Evolutionary conservation across 2,888 invertebrate genomes (phyloP).

Genomic region (Mayetiola destructor): DNA sequence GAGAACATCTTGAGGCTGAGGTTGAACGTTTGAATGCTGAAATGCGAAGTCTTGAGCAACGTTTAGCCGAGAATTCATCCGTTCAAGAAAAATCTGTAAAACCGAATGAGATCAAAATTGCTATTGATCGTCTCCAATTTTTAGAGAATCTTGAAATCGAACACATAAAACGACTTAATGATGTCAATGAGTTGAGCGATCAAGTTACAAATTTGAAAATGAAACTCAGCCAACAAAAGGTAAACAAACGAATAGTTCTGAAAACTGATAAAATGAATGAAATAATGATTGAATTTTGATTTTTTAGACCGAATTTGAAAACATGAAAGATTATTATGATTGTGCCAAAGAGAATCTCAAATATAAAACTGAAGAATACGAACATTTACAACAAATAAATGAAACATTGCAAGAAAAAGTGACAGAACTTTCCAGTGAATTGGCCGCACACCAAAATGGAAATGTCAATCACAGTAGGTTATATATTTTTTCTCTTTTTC

Average conservation of each 20-base stretch:
- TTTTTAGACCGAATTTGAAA: conserved; percentile 28
- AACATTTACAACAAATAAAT: conserved; percentile 28
- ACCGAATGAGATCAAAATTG: too few species aligned
- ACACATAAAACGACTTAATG: conserved; percentile 24
- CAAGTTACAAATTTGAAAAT: too few species aligned
- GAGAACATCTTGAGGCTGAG: conserved; percentile 4
- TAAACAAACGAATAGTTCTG: too few species aligned
- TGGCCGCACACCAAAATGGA: conserved; percentile 25
- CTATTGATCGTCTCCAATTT: neutral
- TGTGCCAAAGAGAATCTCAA: conserved; percentile 31
- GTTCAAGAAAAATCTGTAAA: too few species aligned
- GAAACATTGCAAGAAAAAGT: conserved; percentile 32
- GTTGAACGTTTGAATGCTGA: conserved; percentile 14
- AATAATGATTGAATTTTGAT: neutral
- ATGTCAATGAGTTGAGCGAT: neutral
- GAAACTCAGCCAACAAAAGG: too few species aligned
- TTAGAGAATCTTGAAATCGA: conserved; percentile 24
- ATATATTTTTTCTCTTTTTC: neutral
- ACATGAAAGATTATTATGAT: conserved; percentile 28
- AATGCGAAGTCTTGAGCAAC: too few species aligned
- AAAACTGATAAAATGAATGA: neutral
- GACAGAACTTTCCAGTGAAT: conserved; percentile 29
- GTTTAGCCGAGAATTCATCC: too few species aligned
- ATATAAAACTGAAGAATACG: conserved; percentile 29
- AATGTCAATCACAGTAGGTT: conserved; percentile 27